Evolutionary conservation across 2,113 vertebrate genomes (phyloP).

Genomic region (Euleptes europaea): DNA sequence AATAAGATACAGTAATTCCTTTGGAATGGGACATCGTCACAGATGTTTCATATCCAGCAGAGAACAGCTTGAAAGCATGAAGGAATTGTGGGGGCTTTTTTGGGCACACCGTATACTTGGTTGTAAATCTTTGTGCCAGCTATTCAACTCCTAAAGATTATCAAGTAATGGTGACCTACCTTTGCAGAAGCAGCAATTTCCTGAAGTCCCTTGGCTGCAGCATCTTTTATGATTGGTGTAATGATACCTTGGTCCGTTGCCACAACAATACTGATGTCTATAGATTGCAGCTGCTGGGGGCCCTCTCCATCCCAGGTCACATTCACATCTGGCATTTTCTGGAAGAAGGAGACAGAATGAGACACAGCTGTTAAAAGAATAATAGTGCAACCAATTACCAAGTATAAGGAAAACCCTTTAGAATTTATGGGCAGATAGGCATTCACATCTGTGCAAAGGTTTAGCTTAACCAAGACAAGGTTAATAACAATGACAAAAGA

Average conservation of each 20-base stretch:
- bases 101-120: conserved; percentile 9
- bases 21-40: background rate
- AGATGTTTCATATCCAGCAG: background rate
- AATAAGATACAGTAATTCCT: background rate
- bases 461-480: conserved; percentile 3
- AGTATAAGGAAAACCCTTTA: conserved; percentile 36
- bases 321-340: conserved; percentile 96
- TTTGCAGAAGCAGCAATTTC: conserved; percentile 90
- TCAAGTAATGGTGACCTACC: conserved; percentile 70
- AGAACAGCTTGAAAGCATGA: conserved; percentile 9
- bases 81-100: background rate
- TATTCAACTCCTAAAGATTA: conserved; percentile 19
- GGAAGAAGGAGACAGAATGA: conserved; percentile 16
- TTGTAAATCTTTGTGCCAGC: background rate
- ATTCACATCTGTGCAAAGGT: conserved; percentile 28
- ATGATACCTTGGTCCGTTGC: conserved; percentile 92
- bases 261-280: conserved; percentile 93
- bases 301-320: conserved; percentile 87
- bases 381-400: conserved; percentile 24
- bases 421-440: background rate
- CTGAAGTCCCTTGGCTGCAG: conserved; percentile 86
- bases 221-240: conserved; percentile 92
- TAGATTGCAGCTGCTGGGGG: conserved; percentile 80
- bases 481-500: background rate
- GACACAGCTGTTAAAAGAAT: conserved; percentile 35